A percentile compares a stretch with the other conserved stretches of the same genome.
phyloP scores from a whole-genome alignment of 2,797 vertebrate species.

The Lithobates pipiens region DNA sequence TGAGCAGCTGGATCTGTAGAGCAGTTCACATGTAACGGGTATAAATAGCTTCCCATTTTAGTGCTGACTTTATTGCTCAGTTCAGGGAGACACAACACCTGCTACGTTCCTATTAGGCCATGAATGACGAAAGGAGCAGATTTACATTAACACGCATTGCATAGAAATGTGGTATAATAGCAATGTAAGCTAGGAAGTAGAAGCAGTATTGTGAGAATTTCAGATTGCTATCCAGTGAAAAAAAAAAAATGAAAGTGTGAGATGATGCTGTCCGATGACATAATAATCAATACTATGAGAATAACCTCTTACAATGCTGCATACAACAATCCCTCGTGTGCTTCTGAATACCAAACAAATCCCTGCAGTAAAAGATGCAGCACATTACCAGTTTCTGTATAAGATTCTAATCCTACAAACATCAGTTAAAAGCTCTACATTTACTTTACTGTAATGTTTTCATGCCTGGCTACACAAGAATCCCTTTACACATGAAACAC shows the following conservation, averaged over 20 bases:
- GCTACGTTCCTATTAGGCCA: conserved; percentile 72
- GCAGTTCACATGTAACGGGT: conserved; percentile 76
- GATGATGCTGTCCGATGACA: background rate
- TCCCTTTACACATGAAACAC: background rate
- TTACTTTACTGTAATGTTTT: background rate
- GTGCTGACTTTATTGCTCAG: conserved; percentile 78
- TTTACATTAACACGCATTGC: conserved; percentile 70
- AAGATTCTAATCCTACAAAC: background rate
- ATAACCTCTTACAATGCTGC: background rate
- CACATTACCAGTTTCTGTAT: background rate
- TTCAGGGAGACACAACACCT: conserved; percentile 83
- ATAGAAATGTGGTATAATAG: background rate
- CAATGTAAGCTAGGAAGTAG: background rate
- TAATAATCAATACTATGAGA: background rate
- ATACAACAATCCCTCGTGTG: background rate
- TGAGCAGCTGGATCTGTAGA: conserved; percentile 85
- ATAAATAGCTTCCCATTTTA: conserved; percentile 89
- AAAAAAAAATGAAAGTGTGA: background rate
- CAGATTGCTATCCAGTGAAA: background rate
- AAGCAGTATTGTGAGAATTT: background rate
- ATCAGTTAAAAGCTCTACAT: background rate
- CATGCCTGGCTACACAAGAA: background rate
- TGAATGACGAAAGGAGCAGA: conserved; percentile 65
- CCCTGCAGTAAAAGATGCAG: conserved; percentile 1
- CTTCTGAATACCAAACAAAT: background rate